Conservation (phyloP, 1,140 invertebrate species). For the Dryas iulia region DNA sequence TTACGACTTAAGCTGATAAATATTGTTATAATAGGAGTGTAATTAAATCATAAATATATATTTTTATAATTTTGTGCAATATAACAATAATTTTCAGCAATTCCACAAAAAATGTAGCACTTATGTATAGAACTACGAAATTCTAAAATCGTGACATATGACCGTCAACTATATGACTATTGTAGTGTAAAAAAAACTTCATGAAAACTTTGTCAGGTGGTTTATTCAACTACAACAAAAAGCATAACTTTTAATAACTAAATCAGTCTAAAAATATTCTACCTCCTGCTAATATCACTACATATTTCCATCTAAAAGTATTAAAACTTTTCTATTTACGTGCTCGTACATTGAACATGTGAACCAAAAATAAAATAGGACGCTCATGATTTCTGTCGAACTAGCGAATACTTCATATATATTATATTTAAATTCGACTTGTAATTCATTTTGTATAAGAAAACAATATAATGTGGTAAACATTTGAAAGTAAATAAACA, state of each 20-base stretch:
- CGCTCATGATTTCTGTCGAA: background rate
- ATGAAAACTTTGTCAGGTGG: slow-evolving; percentile 60
- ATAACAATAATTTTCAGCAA: too few species aligned
- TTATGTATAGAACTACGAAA: too few species aligned
- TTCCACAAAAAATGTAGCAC: too few species aligned
- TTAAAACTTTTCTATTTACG: slow-evolving; percentile 53
- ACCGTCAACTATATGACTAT: background rate
- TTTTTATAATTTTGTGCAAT: too few species aligned
- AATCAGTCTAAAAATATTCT: slow-evolving; percentile 80
- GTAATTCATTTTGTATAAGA: background rate
- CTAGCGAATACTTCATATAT: background rate
- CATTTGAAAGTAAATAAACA: background rate
- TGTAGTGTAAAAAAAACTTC: slow-evolving; percentile 30
- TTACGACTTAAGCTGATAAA: too few species aligned
- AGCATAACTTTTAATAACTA: slow-evolving; percentile 78
- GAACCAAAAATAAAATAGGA: slow-evolving; percentile 6
- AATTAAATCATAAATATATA: too few species aligned
- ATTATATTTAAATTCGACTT: slow-evolving; percentile 23
- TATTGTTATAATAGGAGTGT: too few species aligned
- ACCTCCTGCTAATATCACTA: slow-evolving; percentile 57
- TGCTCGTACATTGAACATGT: slow-evolving; percentile 29
- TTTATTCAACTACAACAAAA: slow-evolving; percentile 80
- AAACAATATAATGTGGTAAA: background rate
- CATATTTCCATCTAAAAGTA: slow-evolving; percentile 66
- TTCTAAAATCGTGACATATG: too few species aligned